Percentiles rank a stretch among this genome's conserved stretches.
Evolutionary conservation across 2,113 vertebrate genomes (phyloP).

Genomic region (Petroica traversi): DNA sequence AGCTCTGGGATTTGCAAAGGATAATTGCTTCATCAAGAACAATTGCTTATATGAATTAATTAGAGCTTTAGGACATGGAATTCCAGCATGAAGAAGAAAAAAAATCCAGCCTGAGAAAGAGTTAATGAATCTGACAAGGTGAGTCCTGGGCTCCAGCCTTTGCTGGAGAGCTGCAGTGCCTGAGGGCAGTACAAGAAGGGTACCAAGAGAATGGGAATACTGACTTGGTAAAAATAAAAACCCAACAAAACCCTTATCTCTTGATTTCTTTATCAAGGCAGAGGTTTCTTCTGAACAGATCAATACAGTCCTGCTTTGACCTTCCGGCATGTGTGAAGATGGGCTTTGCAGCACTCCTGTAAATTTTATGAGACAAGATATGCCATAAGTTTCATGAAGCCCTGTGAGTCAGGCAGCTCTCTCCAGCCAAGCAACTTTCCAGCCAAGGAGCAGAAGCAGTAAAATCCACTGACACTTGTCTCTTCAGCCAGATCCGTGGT

Average conservation of each 20-base stretch:
- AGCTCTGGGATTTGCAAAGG: neutral
- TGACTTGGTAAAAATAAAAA: neutral
- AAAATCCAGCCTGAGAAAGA: neutral
- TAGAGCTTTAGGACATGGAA: neutral
- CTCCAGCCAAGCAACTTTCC: neutral
- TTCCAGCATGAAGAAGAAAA: neutral
- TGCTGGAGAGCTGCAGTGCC: neutral
- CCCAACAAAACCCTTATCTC: neutral
- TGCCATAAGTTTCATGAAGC: neutral
- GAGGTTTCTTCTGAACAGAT: neutral
- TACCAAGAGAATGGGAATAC: neutral
- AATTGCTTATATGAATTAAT: neutral
- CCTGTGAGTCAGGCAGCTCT: neutral
- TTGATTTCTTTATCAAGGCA: neutral
- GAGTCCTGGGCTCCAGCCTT: neutral
- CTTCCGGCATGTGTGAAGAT: neutral
- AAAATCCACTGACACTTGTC: neutral
- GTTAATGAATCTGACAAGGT: neutral
- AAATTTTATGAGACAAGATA: neutral
- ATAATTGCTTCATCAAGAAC: neutral
- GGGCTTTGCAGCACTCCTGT: neutral
- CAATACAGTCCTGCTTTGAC: neutral
- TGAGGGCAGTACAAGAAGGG: neutral
- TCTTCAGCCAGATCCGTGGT: neutral
- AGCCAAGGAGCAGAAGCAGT: neutral